Conservation (phyloP, 1,140 invertebrate species). For the Laupala kohalensis region DNA sequence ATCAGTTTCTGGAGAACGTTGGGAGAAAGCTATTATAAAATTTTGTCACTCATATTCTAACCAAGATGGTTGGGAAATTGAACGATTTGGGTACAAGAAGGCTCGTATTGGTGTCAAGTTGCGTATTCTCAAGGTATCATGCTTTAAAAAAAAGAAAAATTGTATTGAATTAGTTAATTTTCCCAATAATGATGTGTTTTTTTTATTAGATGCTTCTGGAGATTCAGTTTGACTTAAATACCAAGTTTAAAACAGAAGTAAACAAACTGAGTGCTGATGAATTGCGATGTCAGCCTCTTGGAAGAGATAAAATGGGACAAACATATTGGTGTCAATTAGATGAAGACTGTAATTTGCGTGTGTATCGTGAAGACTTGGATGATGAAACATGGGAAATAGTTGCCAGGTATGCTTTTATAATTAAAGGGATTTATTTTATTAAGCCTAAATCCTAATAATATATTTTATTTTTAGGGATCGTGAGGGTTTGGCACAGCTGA, state of each 20-base stretch:
- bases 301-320: constrained; percentile 76
- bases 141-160: background rate
- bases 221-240: constrained; percentile 87
- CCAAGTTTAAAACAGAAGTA: constrained; percentile 84
- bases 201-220: constrained; percentile 65
- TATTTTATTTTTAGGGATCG: constrained; percentile 40
- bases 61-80: constrained; percentile 92
- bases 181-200: background rate
- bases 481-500: constrained; percentile 59
- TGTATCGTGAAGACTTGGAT: constrained; percentile 89
- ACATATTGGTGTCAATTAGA: constrained; percentile 90
- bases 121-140: constrained; percentile 64
- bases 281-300: constrained; percentile 73
- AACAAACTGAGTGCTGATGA: constrained; percentile 67
- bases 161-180: too few species aligned
- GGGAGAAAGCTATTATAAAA: constrained; percentile 80
- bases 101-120: constrained; percentile 76
- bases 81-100: constrained; percentile 90
- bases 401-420: constrained; percentile 48
- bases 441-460: background rate
- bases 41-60: constrained; percentile 80
- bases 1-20: constrained; percentile 70
- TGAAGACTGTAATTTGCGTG: constrained; percentile 70
- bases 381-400: constrained; percentile 91
- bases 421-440: background rate